Conservation (phyloP, 30 jellyfish, hydroid and myxozoan species). For the Aurelia sp. region DNA sequence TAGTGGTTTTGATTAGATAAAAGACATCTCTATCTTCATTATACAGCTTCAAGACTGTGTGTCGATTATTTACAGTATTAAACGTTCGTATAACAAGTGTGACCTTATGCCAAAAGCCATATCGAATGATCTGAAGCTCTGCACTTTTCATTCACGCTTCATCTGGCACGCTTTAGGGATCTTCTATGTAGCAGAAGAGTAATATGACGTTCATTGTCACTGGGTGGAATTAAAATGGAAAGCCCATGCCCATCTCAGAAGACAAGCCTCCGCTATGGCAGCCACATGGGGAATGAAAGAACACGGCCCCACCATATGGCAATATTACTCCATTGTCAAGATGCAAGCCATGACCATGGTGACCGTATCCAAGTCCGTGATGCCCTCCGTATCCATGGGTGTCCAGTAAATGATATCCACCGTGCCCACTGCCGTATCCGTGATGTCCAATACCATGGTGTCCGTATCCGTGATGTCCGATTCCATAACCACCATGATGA, state of each 20-base stretch:
- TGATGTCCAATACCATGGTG: constrained; percentile 24
- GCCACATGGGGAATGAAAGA: constrained; percentile 56
- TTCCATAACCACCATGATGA: constrained; percentile 50
- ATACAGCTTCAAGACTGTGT: too few relatives aligned
- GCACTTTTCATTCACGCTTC: too few relatives aligned
- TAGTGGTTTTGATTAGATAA: too few relatives aligned
- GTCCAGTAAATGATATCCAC: too few relatives aligned
- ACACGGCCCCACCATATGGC: constrained; percentile 42
- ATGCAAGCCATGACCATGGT: constrained; percentile 1
- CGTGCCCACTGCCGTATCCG: not conserved
- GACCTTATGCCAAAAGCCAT: too few relatives aligned
- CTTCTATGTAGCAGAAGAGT: too few relatives aligned
- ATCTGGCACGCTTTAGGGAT: too few relatives aligned
- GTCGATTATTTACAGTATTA: too few relatives aligned
- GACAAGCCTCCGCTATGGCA: constrained; percentile 21
- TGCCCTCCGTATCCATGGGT: not conserved
- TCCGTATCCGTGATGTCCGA: constrained; percentile 37
- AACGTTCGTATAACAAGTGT: too few relatives aligned
- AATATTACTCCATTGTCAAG: constrained; percentile 68
- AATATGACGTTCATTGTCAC: too few relatives aligned
- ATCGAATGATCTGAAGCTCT: too few relatives aligned
- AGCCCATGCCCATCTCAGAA: not conserved
- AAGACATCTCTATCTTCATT: too few relatives aligned
- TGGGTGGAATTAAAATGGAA: not conserved
- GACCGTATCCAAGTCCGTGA: constrained; percentile 1